These are phyloP conservation scores for Idaea straminata DNA, from an alignment of 2,888 invertebrate species.

Conservation along the genomic window DNA sequence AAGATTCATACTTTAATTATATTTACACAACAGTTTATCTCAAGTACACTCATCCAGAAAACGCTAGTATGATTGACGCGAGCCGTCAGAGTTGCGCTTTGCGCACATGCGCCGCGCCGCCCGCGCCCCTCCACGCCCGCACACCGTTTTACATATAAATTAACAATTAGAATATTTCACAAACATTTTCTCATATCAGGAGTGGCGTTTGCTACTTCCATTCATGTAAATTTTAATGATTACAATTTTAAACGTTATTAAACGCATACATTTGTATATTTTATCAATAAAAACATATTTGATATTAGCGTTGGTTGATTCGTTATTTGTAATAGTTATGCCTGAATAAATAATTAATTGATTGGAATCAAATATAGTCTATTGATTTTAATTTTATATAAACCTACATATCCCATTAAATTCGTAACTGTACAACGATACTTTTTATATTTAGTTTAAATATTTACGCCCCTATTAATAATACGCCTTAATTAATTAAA, in stretches of 20 bases:
- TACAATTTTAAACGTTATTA: conserved; percentile 26
- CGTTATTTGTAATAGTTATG: conserved; percentile 6
- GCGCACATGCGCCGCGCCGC: too few species aligned
- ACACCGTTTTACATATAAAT: conserved; percentile 75
- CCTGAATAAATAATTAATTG: background rate
- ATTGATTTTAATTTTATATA: too few species aligned
- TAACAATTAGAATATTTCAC: conserved; percentile 50
- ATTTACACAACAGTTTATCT: background rate
- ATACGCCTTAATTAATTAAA: too few species aligned
- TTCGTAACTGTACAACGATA: too few species aligned
- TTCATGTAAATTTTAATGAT: conserved; percentile 10
- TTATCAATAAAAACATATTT: conserved; percentile 23
- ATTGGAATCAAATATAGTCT: background rate
- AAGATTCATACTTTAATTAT: background rate
- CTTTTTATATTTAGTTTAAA: too few species aligned
- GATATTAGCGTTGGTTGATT: background rate
- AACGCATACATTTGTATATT: conserved; percentile 26
- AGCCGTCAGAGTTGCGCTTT: conserved; percentile 19
- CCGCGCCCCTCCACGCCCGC: conserved; percentile 40
- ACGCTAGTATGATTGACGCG: conserved; percentile 53
- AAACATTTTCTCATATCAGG: conserved; percentile 34
- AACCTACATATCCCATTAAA: too few species aligned
- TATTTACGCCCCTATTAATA: too few species aligned
- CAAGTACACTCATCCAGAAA: conserved; percentile 28
- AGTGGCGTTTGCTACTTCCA: conserved; percentile 36